Evolutionary conservation across 2,797 vertebrate species (phyloP).

Genomic region (Apodemus agrarius): DNA sequence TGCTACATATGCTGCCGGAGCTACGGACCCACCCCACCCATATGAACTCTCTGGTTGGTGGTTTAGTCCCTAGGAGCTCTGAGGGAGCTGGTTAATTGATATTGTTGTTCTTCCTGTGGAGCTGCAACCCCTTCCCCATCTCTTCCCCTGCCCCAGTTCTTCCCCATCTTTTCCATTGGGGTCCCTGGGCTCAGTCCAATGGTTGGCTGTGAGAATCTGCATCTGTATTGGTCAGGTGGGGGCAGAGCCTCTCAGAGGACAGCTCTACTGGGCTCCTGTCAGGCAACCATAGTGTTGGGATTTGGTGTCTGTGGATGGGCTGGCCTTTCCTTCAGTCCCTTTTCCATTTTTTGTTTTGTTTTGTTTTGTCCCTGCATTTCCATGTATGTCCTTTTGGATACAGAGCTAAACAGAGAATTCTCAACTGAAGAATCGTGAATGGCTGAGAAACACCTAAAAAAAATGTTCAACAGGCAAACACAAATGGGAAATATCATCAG

Average conservation of each 20-base stretch:
- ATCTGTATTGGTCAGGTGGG: neutral
- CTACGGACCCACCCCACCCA: too few species aligned
- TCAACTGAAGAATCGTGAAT: neutral
- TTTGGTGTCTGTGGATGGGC: neutral
- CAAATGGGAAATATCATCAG: neutral
- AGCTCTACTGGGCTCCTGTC: neutral
- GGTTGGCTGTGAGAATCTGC: neutral
- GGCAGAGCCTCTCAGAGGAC: neutral
- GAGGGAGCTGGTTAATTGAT: neutral
- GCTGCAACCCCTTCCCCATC: neutral
- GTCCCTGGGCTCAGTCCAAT: neutral
- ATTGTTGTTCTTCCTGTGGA: neutral
- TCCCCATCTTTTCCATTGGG: neutral
- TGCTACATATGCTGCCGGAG: neutral
- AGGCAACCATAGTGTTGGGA: neutral
- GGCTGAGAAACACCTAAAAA: neutral
- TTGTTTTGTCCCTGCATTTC: neutral
- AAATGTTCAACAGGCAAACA: neutral
- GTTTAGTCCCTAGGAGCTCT: neutral
- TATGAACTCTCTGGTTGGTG: neutral
- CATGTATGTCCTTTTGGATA: neutral
- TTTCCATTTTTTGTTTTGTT: neutral
- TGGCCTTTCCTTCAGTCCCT: neutral
- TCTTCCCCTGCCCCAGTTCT: neutral
- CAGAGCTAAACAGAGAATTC: neutral